Conservation (phyloP, 64 coral and sea anemone genomes). For the Montipora capricornis region DNA sequence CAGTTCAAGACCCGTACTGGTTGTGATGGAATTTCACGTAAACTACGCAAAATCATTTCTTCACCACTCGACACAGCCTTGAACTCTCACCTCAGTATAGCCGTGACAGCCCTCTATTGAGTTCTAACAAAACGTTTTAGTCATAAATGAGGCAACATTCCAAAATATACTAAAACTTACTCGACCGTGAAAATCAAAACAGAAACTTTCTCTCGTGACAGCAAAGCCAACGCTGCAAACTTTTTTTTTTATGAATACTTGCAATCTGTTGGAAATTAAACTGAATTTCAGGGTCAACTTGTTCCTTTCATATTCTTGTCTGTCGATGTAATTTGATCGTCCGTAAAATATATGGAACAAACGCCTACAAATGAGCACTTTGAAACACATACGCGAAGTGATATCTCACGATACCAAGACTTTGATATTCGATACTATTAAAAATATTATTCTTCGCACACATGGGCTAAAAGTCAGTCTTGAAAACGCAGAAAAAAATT, state of each 20-base stretch:
- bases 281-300: not conserved
- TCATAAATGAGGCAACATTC: not conserved
- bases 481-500: not conserved
- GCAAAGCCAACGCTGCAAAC: constrained; percentile 1
- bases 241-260: not conserved
- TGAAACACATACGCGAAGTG: not conserved
- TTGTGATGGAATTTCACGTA: constrained; percentile 27
- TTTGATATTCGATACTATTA: not conserved
- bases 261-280: not conserved
- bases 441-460: not conserved
- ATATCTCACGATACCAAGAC: not conserved
- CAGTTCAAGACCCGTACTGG: not conserved
- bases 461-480: not conserved
- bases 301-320: constrained; percentile 14
- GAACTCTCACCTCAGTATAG: not conserved
- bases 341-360: not conserved
- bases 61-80: not conserved
- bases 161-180: constrained; percentile 14
- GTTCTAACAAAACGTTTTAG: not conserved
- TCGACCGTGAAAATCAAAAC: constrained; percentile 60
- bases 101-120: not conserved
- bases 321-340: not conserved
- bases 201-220: constrained; percentile 36
- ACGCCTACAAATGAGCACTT: not conserved
- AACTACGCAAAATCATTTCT: not conserved